Evolutionary conservation across 2,113 vertebrate genomes (phyloP).

Genomic region (Rhizomys pruinosus): DNA sequence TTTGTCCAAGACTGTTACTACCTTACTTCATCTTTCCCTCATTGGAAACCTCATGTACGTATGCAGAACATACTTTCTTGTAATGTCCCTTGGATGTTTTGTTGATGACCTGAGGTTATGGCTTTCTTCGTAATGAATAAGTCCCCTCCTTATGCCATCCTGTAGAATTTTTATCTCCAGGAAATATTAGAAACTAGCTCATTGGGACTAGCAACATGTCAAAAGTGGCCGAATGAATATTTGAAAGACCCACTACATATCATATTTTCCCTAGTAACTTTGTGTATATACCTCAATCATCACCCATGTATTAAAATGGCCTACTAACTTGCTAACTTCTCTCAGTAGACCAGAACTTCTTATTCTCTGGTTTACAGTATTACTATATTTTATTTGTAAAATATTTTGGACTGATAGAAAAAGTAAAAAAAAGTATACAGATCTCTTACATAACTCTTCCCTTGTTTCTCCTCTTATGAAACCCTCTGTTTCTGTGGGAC

Average conservation of each 20-base stretch:
- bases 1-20: neutral
- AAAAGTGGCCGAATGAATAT: neutral
- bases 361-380: neutral
- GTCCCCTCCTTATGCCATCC: neutral
- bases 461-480: neutral
- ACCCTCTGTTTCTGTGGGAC: neutral
- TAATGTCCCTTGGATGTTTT: neutral
- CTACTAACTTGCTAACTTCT: neutral
- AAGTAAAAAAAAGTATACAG: neutral
- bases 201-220: neutral
- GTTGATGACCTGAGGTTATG: neutral
- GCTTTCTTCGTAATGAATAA: neutral
- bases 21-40: neutral
- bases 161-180: neutral
- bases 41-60: neutral
- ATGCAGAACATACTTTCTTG: neutral
- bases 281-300: neutral
- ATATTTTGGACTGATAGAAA: slow-evolving; percentile 32
- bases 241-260: neutral
- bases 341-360: neutral
- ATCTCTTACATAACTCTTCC: neutral
- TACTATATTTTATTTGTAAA: slow-evolving; percentile 5
- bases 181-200: neutral
- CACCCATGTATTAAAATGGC: no score
- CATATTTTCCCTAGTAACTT: neutral